A percentile compares a stretch with the other conserved stretches of the same genome.
These are phyloP conservation scores for Muscicapa striata DNA, from an alignment of 2,797 vertebrate genomes.

Conservation along the genomic window DNA sequence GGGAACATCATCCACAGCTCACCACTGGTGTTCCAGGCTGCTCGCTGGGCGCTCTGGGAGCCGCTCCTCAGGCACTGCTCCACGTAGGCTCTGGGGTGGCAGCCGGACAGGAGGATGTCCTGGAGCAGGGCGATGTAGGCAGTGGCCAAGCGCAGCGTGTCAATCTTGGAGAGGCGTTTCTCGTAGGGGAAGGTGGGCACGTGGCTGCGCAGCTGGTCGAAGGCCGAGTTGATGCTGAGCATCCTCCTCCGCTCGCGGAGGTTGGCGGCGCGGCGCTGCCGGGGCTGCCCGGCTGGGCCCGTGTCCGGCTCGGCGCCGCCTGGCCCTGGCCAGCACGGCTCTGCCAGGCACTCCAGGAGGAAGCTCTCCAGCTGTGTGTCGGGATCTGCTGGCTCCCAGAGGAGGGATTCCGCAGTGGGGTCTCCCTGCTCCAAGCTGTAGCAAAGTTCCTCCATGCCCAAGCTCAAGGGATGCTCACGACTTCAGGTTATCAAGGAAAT, in stretches of 20 bases:
- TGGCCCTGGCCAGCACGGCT: slow-evolving; percentile 43
- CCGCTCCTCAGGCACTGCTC: slow-evolving; percentile 83
- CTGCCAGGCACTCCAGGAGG: slow-evolving; percentile 52
- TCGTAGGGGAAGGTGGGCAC: slow-evolving; percentile 86
- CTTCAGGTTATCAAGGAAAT: not conserved
- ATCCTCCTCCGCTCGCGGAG: slow-evolving; percentile 84
- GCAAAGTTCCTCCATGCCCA: slow-evolving; percentile 76
- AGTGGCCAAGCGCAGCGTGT: slow-evolving; percentile 81
- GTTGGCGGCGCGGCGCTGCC: slow-evolving; percentile 79
- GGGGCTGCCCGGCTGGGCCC: fast-evolving
- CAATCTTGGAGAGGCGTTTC: slow-evolving; percentile 85
- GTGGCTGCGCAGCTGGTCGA: slow-evolving; percentile 79
- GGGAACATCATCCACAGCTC: not conserved
- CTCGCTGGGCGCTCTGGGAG: slow-evolving; percentile 73
- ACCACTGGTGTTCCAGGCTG: slow-evolving; percentile 85
- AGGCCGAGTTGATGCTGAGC: slow-evolving; percentile 83
- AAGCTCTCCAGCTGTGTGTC: slow-evolving; percentile 71
- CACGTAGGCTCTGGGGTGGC: slow-evolving; percentile 79
- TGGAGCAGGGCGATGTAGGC: slow-evolving; percentile 83
- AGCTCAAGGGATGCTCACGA: not conserved
- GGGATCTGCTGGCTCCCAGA: slow-evolving; percentile 78
- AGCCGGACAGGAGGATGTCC: slow-evolving; percentile 82
- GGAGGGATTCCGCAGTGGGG: slow-evolving; percentile 64
- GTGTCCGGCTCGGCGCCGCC: slow-evolving; percentile 74
- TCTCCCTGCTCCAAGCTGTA: slow-evolving; percentile 78